phyloP scores from a whole-genome alignment of 2,113 vertebrate species.

The Spheniscus mendiculus region DNA sequence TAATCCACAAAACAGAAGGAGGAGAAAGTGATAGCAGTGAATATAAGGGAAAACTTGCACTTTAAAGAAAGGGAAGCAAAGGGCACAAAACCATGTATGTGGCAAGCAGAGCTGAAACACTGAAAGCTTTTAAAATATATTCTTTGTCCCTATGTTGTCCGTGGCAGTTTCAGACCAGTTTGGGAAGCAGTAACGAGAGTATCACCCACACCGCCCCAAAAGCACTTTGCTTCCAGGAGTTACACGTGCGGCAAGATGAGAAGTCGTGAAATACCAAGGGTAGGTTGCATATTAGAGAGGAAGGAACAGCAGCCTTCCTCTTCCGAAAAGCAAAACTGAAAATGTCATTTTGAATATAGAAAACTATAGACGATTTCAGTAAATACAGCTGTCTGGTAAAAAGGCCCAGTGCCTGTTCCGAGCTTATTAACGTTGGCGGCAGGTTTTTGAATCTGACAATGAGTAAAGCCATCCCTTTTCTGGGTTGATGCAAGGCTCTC shows the following conservation, averaged over 20 bases:
- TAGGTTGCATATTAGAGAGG: neutral
- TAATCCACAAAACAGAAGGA: neutral
- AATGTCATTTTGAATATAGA: neutral
- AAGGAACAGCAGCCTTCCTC: neutral
- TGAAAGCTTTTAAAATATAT: neutral
- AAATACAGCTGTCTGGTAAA: neutral
- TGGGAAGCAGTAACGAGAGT: neutral
- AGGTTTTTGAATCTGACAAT: neutral
- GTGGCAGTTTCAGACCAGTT: neutral
- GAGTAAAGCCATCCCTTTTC: neutral
- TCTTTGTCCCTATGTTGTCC: neutral
- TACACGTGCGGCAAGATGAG: neutral
- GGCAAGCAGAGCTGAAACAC: neutral
- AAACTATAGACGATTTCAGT: neutral
- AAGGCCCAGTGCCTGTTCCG: neutral
- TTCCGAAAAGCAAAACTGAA: neutral
- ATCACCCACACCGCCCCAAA: neutral
- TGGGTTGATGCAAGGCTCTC: neutral
- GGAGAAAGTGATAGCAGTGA: neutral
- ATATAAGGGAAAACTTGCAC: neutral
- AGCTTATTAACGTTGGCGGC: neutral
- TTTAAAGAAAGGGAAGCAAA: neutral
- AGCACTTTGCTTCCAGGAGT: neutral
- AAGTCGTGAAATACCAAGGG: neutral
- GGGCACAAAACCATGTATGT: neutral